phyloP scores from a whole-genome alignment of 2,888 invertebrate species.

The Drosophila antonietae region DNA sequence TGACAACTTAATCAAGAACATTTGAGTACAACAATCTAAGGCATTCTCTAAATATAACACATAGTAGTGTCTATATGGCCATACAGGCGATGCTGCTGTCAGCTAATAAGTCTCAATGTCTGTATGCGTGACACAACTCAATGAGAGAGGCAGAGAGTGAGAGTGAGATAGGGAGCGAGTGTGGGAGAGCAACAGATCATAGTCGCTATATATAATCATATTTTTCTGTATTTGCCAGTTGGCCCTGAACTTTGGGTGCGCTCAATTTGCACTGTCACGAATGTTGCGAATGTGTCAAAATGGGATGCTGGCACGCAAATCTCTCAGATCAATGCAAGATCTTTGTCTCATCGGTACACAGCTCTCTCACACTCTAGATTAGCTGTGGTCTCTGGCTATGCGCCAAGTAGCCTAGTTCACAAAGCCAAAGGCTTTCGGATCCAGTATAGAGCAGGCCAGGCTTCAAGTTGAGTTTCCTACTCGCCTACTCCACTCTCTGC shows the following conservation, averaged over 20 bases:
- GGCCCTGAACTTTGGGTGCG: constrained; percentile 72
- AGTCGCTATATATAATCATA: constrained; percentile 19
- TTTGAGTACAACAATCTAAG: constrained; percentile 57
- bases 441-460: background rate
- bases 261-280: constrained; percentile 73
- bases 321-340: constrained; percentile 54
- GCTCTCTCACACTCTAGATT: background rate
- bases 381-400: background rate
- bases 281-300: constrained; percentile 65
- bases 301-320: constrained; percentile 41
- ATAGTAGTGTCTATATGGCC: constrained; percentile 25
- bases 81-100: constrained; percentile 19
- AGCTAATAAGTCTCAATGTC: constrained; percentile 49
- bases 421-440: background rate
- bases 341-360: constrained; percentile 38
- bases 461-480: background rate
- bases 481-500: background rate
- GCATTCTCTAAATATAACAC: constrained; percentile 63
- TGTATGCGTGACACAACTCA: constrained; percentile 17
- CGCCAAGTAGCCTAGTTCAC: background rate
- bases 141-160: background rate
- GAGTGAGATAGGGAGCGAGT: background rate
- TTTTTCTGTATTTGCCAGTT: constrained; percentile 31
- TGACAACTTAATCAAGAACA: constrained; percentile 77
- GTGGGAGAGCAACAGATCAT: background rate